Conservation (phyloP, 2,888 invertebrate genomes). For the Pyrgus malvae region DNA sequence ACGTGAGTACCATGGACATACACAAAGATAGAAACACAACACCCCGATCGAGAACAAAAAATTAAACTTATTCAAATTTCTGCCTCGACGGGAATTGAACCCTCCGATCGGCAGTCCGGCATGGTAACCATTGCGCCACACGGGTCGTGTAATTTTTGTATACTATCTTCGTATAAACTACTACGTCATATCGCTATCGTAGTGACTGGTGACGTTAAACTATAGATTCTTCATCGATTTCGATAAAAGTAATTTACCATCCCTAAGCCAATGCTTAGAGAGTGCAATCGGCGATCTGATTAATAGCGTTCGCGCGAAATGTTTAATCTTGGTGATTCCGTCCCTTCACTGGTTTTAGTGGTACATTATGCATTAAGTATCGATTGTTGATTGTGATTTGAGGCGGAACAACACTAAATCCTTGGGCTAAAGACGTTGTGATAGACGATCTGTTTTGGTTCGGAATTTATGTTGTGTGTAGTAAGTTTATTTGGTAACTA, state of each 20-base stretch:
- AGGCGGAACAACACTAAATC: constrained; percentile 42
- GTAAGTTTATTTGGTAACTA: too few species aligned
- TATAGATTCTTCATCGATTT: constrained; percentile 35
- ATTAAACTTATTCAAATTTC: too few species aligned
- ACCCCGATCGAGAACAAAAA: too few species aligned
- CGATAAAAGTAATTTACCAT: constrained; percentile 40
- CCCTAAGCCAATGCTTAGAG: constrained; percentile 67
- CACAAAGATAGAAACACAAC: too few species aligned
- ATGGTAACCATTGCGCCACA: too few species aligned
- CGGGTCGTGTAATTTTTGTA: too few species aligned
- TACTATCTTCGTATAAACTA: too few species aligned
- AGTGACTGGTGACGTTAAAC: too few species aligned
- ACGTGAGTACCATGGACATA: too few species aligned
- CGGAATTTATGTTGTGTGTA: background rate
- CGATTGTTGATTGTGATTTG: constrained; percentile 48
- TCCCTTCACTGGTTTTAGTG: constrained; percentile 52
- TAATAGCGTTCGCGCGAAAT: constrained; percentile 77
- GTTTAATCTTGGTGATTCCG: constrained; percentile 77
- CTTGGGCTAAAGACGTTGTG: constrained; percentile 27
- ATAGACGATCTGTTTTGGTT: background rate
- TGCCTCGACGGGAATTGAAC: too few species aligned
- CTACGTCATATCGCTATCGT: too few species aligned
- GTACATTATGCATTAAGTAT: constrained; percentile 71
- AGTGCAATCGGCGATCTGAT: constrained; percentile 81
- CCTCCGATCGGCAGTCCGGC: too few species aligned